phyloP scores from a whole-genome alignment of 1,140 invertebrate species.

The Brachionus rotundiformis region DNA sequence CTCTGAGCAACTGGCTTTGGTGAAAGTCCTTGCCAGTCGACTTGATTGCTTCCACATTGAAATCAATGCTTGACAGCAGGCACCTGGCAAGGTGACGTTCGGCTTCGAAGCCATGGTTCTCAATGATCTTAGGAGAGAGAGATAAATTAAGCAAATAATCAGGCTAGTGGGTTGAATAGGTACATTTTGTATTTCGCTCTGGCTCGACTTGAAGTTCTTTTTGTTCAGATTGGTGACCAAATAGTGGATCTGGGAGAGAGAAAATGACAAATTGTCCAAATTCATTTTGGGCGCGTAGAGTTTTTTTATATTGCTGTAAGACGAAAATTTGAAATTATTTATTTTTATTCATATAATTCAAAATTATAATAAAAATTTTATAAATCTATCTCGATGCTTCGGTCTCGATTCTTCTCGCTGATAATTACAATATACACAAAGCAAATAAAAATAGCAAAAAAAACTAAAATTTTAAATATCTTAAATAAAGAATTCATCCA shows the following conservation, averaged over 20 bases:
- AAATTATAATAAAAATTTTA: constrained; percentile 41
- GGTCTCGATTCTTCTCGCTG: constrained; percentile 13
- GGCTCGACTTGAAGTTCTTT: constrained; percentile 86
- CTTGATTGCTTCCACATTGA: constrained; percentile 65
- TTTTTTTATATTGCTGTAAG: constrained; percentile 4
- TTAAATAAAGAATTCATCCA: neutral
- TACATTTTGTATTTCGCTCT: constrained; percentile 78
- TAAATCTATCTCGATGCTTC: neutral
- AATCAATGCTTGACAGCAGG: constrained; percentile 75
- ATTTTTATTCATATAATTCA: constrained; percentile 31
- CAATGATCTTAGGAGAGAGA: constrained; percentile 70
- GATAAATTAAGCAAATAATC: constrained; percentile 17
- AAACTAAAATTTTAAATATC: constrained; percentile 17
- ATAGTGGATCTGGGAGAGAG: constrained; percentile 94
- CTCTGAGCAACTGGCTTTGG: constrained; percentile 74
- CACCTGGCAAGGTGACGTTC: constrained; percentile 82
- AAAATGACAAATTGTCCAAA: constrained; percentile 94
- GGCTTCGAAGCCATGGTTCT: constrained; percentile 79
- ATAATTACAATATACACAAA: constrained; percentile 26
- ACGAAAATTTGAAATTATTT: constrained; percentile 33
- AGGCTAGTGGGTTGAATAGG: constrained; percentile 57
- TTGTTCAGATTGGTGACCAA: constrained; percentile 90
- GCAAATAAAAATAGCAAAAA: constrained; percentile 12
- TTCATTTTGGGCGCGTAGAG: constrained; percentile 75
- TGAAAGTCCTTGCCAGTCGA: constrained; percentile 66